Evolutionary conservation across 35 echinoderm and acorn worm genomes (phyloP).

Genomic region (Lytechinus pictus): DNA sequence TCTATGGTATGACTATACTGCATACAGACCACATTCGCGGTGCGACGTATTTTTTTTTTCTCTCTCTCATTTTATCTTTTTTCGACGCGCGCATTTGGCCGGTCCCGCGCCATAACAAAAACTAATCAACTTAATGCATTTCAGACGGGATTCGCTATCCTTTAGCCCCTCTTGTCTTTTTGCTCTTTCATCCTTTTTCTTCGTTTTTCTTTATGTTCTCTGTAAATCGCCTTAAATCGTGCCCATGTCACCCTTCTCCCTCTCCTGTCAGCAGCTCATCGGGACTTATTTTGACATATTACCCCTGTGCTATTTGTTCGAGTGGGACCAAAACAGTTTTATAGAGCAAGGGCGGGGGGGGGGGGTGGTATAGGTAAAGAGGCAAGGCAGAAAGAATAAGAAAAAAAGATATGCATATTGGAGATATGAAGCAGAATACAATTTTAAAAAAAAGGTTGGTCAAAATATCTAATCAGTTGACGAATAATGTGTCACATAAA

Average conservation of each 20-base stretch:
- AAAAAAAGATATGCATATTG: too few relatives aligned
- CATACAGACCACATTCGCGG: background rate
- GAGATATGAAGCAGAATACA: too few relatives aligned
- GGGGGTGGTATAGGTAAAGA: too few relatives aligned
- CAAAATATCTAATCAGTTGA: too few relatives aligned
- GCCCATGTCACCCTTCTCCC: background rate
- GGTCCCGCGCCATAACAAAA: constrained; percentile 29
- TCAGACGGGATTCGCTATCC: constrained; percentile 2
- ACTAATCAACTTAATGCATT: constrained; percentile 48
- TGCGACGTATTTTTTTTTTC: background rate
- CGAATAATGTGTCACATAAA: too few relatives aligned
- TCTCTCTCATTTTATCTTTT: background rate
- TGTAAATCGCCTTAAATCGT: constrained; percentile 38
- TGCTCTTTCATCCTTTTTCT: background rate
- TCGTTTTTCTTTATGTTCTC: background rate
- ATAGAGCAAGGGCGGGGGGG: background rate
- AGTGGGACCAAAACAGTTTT: background rate
- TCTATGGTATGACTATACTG: background rate
- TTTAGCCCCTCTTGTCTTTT: background rate
- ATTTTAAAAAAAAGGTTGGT: too few relatives aligned
- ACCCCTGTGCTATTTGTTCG: background rate
- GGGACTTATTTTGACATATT: constrained; percentile 37
- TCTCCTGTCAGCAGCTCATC: constrained; percentile 15
- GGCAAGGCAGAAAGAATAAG: too few relatives aligned
- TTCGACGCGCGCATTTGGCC: background rate